Evolutionary conservation across 2,888 invertebrate genomes (phyloP).

Genomic region (Amphipoea lucens): DNA sequence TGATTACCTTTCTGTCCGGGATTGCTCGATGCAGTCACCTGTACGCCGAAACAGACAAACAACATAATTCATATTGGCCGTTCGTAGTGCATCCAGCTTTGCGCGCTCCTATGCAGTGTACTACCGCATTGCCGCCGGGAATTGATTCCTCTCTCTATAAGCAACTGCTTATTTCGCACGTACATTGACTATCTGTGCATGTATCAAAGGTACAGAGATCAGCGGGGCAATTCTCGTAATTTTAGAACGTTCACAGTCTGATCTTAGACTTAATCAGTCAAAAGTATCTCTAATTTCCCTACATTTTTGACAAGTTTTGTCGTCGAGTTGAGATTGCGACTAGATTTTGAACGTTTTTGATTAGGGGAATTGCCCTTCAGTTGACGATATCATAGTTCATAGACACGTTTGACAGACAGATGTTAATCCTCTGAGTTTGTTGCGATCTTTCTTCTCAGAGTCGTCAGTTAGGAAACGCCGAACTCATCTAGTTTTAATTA

Average conservation of each 20-base stretch:
- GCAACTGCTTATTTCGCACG: constrained; percentile 38
- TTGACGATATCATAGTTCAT: background rate
- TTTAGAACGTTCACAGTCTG: background rate
- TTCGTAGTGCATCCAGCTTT: constrained; percentile 28
- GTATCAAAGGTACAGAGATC: constrained; percentile 4
- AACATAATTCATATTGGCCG: constrained; percentile 37
- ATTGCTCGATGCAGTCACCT: constrained; percentile 39
- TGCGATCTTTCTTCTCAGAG: background rate
- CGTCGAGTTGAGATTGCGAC: background rate
- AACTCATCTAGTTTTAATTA: too few species aligned
- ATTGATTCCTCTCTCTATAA: constrained; percentile 25
- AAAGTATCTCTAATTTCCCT: too few species aligned
- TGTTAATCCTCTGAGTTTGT: background rate
- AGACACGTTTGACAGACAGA: background rate
- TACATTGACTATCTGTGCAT: constrained; percentile 4
- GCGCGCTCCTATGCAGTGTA: background rate
- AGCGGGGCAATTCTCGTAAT: background rate
- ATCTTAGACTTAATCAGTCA: too few species aligned
- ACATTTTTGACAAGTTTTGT: background rate
- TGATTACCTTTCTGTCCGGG: constrained; percentile 34
- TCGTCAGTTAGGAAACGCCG: background rate
- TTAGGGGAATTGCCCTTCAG: background rate
- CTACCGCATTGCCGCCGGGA: constrained; percentile 44
- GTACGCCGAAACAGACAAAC: constrained; percentile 26
- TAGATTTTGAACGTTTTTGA: background rate